These are phyloP conservation scores for Cybosia mesomella DNA, from an alignment of 2,888 invertebrate genomes.

Conservation along the genomic window DNA sequence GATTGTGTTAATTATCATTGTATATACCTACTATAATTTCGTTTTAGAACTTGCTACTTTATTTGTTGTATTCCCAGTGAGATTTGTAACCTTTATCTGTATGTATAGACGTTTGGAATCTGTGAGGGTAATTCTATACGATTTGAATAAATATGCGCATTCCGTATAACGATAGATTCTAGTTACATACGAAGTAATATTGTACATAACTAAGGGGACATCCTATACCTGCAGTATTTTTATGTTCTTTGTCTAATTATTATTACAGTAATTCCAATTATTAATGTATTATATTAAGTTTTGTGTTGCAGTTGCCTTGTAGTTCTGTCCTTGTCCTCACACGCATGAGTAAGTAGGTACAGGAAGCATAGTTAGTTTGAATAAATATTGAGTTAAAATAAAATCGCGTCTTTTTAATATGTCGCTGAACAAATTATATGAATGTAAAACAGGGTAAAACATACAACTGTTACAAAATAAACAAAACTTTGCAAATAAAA, in stretches of 20 bases:
- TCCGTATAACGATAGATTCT: constrained; percentile 43
- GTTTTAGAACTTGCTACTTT: constrained; percentile 49
- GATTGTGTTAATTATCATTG: constrained; percentile 68
- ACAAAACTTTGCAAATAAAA: constrained; percentile 2
- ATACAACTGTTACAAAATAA: constrained; percentile 13
- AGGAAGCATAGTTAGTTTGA: background rate
- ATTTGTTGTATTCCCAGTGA: constrained; percentile 72
- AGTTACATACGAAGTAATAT: constrained; percentile 26
- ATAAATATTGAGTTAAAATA: background rate
- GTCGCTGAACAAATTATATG: background rate
- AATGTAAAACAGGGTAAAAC: constrained; percentile 14
- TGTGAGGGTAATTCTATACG: constrained; percentile 32
- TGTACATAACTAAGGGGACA: constrained; percentile 25
- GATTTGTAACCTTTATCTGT: constrained; percentile 48
- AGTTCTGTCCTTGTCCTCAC: background rate
- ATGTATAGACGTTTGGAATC: constrained; percentile 32
- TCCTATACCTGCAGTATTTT: constrained; percentile 22
- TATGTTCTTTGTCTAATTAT: constrained; percentile 7
- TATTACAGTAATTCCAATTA: background rate
- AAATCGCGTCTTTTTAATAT: background rate
- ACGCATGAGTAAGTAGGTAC: background rate
- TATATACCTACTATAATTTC: constrained; percentile 58
- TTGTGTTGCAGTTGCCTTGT: background rate
- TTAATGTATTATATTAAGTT: background rate
- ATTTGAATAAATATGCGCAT: constrained; percentile 35